Conservation (phyloP, 2,888 invertebrate genomes). For the Rosalia funebris region DNA sequence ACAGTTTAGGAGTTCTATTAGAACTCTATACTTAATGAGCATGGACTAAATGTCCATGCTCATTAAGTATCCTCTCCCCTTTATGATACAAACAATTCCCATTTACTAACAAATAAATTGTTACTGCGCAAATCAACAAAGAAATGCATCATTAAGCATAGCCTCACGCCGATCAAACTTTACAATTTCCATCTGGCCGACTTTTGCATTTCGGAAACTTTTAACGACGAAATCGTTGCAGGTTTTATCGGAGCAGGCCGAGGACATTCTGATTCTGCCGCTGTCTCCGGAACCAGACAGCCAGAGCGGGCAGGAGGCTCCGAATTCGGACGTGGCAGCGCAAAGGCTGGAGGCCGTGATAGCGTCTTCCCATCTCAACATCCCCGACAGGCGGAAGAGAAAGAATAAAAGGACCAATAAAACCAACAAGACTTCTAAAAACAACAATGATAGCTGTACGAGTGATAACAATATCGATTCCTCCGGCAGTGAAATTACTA, state of each 20-base stretch:
- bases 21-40: too few relatives aligned
- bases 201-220: too few relatives aligned
- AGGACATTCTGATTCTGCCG: conserved; percentile 66
- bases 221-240: too few relatives aligned
- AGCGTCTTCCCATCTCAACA: conserved; percentile 50
- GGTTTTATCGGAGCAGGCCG: conserved; percentile 70
- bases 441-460: conserved; percentile 49
- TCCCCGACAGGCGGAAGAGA: conserved; percentile 57
- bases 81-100: too few relatives aligned
- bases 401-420: conserved; percentile 54
- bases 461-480: conserved; percentile 46
- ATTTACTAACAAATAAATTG: too few relatives aligned
- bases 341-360: conserved; percentile 44
- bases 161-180: too few relatives aligned
- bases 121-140: too few relatives aligned
- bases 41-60: too few relatives aligned
- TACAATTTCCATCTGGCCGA: too few relatives aligned
- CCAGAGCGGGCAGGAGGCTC: conserved; percentile 23
- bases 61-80: too few relatives aligned
- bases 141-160: too few relatives aligned
- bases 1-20: too few relatives aligned
- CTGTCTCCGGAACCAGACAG: conserved; percentile 57
- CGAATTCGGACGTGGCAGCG: conserved; percentile 11
- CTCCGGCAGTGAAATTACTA: conserved; percentile 35
- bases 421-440: conserved; percentile 48